Conservation (phyloP, 2,888 invertebrate species). For the Drosophila villosipedis region DNA sequence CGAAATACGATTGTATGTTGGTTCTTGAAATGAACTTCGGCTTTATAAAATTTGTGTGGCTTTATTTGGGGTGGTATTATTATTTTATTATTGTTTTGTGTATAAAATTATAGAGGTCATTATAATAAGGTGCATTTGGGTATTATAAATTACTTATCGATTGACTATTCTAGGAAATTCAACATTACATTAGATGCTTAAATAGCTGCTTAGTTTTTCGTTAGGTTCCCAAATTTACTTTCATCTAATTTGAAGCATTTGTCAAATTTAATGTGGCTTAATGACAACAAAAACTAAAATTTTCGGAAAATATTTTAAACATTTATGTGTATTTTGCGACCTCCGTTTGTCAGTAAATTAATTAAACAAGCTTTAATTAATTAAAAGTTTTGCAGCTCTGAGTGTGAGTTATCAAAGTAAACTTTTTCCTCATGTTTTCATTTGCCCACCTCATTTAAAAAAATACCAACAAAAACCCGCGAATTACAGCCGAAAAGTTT, state of each 20-base stretch:
- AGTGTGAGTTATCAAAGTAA: constrained; percentile 25
- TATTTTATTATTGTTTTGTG: constrained; percentile 21
- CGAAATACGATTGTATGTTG: constrained; percentile 7
- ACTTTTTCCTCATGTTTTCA: constrained; percentile 41
- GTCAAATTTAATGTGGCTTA: neutral
- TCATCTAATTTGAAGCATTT: constrained; percentile 6
- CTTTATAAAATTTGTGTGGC: constrained; percentile 31
- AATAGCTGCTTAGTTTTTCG: neutral
- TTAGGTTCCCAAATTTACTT: constrained; percentile 4
- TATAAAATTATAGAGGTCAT: constrained; percentile 18
- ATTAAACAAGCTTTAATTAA: constrained; percentile 59
- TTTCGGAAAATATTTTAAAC: neutral
- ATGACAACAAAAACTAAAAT: neutral
- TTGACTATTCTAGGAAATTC: constrained; percentile 18
- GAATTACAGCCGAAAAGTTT: constrained; percentile 34
- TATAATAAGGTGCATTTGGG: constrained; percentile 37
- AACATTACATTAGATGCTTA: neutral
- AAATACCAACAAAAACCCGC: constrained; percentile 11
- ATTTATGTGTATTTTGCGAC: constrained; percentile 7
- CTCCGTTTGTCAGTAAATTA: constrained; percentile 25
- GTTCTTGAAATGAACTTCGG: constrained; percentile 23
- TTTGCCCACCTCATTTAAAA: constrained; percentile 34
- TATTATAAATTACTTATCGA: constrained; percentile 45
- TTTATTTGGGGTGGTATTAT: constrained; percentile 28
- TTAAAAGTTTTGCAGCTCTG: constrained; percentile 50